Percentiles rank a stretch among this genome's conserved stretches.
Conservation (phyloP, 2,797 vertebrate genomes). For the Apogon hyalosoma region DNA sequence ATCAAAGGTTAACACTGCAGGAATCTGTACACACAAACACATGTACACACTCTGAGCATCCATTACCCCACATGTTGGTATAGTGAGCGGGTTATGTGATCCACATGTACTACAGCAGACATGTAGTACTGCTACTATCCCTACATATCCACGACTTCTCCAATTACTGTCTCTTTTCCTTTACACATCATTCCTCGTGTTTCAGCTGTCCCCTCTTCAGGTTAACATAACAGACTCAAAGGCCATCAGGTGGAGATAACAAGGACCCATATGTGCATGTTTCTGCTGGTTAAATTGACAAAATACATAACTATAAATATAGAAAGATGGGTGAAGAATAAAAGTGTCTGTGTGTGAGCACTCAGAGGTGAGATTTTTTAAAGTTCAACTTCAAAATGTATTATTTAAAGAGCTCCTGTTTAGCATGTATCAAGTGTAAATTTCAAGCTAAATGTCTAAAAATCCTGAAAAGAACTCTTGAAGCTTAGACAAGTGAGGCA, state of each 20-base stretch:
- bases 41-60: background rate
- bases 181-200: slow-evolving; percentile 13
- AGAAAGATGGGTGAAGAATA: background rate
- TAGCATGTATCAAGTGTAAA: no score
- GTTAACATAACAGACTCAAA: slow-evolving; percentile 24
- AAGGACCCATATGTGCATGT: slow-evolving; percentile 8
- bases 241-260: slow-evolving; percentile 17
- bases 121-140: slow-evolving; percentile 30
- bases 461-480: no score
- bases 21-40: slow-evolving; percentile 22
- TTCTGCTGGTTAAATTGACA: background rate
- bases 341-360: background rate
- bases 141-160: slow-evolving; percentile 42
- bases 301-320: background rate
- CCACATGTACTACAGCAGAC: slow-evolving; percentile 35
- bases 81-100: slow-evolving; percentile 39
- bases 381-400: background rate
- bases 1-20: slow-evolving; percentile 18
- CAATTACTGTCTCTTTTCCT: slow-evolving; percentile 31
- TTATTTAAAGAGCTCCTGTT: no score
- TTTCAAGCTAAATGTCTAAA: no score
- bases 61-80: slow-evolving; percentile 8
- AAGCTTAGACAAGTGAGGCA: background rate
- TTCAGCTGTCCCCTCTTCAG: slow-evolving; percentile 15
- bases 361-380: background rate